Percentiles rank a stretch among this genome's conserved stretches.
Conservation (phyloP, 2,888 invertebrate species). For the Hyposoter didymator region DNA sequence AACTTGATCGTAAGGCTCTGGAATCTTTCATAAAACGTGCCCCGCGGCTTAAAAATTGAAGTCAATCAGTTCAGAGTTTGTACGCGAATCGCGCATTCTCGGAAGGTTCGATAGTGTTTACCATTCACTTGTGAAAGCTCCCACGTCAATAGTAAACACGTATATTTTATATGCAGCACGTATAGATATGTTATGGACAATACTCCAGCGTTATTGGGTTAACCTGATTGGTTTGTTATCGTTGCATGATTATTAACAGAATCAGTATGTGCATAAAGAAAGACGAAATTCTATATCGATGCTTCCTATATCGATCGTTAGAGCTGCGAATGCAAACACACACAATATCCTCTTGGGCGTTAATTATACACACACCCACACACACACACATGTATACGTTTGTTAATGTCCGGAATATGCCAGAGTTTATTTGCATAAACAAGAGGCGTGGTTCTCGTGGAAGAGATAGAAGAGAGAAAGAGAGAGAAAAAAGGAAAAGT, state of each 20-base stretch:
- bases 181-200: background rate
- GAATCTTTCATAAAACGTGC: too few species aligned
- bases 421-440: conserved; percentile 44
- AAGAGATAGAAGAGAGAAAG: conserved; percentile 22
- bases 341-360: background rate
- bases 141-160: background rate
- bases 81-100: background rate
- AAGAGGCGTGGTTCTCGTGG: conserved; percentile 11
- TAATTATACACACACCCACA: background rate
- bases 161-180: background rate
- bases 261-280: background rate
- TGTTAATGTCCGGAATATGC: conserved; percentile 17
- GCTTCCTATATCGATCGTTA: conserved; percentile 12
- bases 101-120: conserved; percentile 8
- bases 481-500: background rate
- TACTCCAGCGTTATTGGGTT: background rate
- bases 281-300: conserved; percentile 5
- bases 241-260: conserved; percentile 12
- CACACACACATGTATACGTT: too few species aligned
- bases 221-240: background rate
- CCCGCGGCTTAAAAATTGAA: too few species aligned
- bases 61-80: background rate
- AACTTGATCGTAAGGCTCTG: too few species aligned
- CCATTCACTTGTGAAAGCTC: conserved; percentile 1
- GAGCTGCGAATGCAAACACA: conserved; percentile 4